phyloP scores from a whole-genome alignment of 2,797 vertebrate species.

The Crocidura indochinensis region DNA sequence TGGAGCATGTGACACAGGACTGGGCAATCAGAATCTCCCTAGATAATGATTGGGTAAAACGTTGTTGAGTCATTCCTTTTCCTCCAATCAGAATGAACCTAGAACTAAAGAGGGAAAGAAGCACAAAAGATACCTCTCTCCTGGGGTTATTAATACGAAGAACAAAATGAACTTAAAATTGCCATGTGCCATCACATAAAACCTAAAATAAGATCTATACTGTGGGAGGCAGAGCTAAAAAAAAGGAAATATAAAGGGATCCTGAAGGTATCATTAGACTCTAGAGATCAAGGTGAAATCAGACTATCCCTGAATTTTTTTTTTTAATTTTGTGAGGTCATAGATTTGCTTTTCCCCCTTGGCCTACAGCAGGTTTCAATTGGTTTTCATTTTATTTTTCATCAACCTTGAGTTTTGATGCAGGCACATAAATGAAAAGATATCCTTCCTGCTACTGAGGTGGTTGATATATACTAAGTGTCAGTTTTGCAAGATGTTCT shows the following conservation, averaged over 20 bases:
- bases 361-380: background rate
- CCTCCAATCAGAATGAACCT: slow-evolving; percentile 53
- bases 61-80: background rate
- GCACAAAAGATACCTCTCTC: background rate
- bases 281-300: slow-evolving; percentile 7
- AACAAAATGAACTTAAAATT: slow-evolving; percentile 28
- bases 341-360: background rate
- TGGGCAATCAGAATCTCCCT: background rate
- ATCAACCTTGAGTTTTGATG: slow-evolving; percentile 43
- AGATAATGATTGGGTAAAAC: background rate
- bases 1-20: background rate
- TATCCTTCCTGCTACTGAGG: slow-evolving; percentile 32
- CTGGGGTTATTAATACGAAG: background rate
- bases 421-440: slow-evolving; percentile 34
- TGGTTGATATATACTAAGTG: background rate
- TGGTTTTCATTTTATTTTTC: slow-evolving; percentile 34
- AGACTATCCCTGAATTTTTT: background rate
- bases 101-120: background rate
- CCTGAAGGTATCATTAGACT: background rate
- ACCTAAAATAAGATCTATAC: background rate
- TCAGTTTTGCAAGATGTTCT: background rate
- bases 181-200: background rate
- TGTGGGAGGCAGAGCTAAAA: background rate
- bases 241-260: background rate
- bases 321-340: background rate